Conservation (phyloP, 2,113 vertebrate genomes). For the Tupaia chinensis region DNA sequence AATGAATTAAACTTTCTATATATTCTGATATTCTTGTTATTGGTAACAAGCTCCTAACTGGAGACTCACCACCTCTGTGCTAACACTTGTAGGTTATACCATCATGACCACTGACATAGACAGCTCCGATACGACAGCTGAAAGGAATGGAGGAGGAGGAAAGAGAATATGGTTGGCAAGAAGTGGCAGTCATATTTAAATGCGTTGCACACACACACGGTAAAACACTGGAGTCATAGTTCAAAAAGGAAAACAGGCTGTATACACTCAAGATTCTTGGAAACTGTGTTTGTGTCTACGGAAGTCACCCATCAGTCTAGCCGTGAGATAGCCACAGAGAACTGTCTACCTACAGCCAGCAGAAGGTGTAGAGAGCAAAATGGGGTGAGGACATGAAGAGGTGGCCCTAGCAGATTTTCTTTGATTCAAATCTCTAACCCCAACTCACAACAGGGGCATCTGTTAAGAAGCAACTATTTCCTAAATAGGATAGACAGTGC, state of each 20-base stretch:
- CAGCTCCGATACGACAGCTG: too few species aligned
- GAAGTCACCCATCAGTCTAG: background rate
- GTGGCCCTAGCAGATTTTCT: background rate
- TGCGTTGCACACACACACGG: background rate
- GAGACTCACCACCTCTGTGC: background rate
- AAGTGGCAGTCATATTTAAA: too few species aligned
- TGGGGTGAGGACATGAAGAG: background rate
- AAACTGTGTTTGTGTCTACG: background rate
- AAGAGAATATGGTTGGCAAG: background rate
- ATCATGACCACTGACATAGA: background rate
- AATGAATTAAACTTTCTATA: background rate
- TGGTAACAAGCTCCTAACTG: background rate
- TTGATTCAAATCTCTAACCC: background rate
- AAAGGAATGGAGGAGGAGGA: background rate
- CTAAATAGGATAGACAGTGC: background rate
- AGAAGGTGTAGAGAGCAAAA: background rate
- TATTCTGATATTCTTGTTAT: background rate
- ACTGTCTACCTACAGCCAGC: background rate
- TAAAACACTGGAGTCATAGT: background rate
- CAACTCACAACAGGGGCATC: background rate
- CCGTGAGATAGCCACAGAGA: accelerated
- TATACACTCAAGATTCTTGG: background rate
- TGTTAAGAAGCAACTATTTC: background rate
- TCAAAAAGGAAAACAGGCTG: background rate
- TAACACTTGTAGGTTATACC: background rate